Conservation (phyloP, 2,888 invertebrate species). For the Halictus ligatus region DNA sequence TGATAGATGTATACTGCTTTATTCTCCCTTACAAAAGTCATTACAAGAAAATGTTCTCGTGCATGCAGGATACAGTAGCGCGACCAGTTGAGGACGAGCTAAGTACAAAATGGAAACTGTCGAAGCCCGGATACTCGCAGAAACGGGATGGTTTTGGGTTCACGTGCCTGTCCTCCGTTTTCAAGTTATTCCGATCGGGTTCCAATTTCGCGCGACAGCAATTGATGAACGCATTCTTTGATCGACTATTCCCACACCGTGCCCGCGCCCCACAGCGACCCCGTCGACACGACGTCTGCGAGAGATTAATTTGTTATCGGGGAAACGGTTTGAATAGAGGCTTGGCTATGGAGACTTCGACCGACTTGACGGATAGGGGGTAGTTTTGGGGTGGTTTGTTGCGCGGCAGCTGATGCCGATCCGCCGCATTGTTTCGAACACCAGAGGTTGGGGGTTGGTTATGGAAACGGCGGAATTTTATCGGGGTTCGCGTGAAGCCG, state of each 20-base stretch:
- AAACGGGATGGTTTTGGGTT: not conserved
- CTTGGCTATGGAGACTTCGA: constrained; percentile 5
- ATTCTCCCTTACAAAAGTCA: not conserved
- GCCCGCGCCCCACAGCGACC: not conserved
- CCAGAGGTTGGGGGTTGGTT: constrained; percentile 18
- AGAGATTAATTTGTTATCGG: constrained; percentile 45
- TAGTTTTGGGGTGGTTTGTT: constrained; percentile 32
- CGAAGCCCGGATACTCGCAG: not conserved
- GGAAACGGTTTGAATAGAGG: constrained; percentile 22
- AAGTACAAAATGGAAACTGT: not conserved
- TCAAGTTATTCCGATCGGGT: constrained; percentile 1
- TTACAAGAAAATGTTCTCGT: not conserved
- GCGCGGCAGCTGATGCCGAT: constrained; percentile 19
- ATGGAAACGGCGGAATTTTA: constrained; percentile 7
- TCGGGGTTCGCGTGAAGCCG: not conserved
- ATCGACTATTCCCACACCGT: not conserved
- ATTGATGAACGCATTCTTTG: constrained; percentile 31
- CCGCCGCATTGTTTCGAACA: constrained; percentile 21
- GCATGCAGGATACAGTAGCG: not conserved
- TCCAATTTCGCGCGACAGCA: constrained; percentile 16
- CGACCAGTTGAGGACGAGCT: not conserved
- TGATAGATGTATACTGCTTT: too few relatives aligned
- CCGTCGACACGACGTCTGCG: not conserved
- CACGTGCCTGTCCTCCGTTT: not conserved
- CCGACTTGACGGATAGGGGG: constrained; percentile 26